These are phyloP conservation scores for Ictalurus punctatus DNA, from an alignment of 2,113 vertebrate species.

Conservation along the genomic window DNA sequence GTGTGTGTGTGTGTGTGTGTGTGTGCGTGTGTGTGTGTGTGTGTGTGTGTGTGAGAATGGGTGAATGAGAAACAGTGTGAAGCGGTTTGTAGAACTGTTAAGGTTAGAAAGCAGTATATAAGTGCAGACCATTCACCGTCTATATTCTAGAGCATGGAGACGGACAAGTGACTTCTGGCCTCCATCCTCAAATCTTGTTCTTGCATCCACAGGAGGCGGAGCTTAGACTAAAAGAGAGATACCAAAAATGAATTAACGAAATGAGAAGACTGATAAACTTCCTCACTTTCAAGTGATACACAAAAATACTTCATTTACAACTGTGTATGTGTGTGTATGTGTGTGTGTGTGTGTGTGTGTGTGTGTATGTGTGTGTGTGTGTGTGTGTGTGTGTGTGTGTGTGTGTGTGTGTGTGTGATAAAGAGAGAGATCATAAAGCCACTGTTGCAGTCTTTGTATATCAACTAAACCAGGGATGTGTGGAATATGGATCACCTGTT, in stretches of 20 bases:
- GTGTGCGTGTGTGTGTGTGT: too few species aligned
- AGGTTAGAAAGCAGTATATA: too few species aligned
- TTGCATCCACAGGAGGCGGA: not conserved
- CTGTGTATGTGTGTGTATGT: not conserved
- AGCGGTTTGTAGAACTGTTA: too few species aligned
- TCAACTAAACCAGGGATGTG: not conserved
- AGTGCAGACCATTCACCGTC: too few species aligned
- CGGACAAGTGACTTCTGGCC: not conserved
- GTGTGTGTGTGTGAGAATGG: too few species aligned
- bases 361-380: not conserved
- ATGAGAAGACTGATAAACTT: not conserved
- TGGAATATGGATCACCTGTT: slow-evolving; percentile 46
- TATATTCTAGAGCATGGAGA: too few species aligned
- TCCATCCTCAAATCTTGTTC: not conserved
- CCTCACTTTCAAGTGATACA: not conserved
- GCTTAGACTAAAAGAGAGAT: not conserved
- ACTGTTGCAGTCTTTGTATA: not conserved
- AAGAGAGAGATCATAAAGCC: not conserved
- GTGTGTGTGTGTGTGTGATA: too few species aligned
- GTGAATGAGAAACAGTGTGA: too few species aligned
- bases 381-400: not conserved
- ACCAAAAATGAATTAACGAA: not conserved
- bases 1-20: too few species aligned
- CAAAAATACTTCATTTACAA: too few species aligned
- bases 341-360: too few species aligned